Conservation (phyloP, 2,888 invertebrate genomes). For the Caenorhabditis virilis region DNA sequence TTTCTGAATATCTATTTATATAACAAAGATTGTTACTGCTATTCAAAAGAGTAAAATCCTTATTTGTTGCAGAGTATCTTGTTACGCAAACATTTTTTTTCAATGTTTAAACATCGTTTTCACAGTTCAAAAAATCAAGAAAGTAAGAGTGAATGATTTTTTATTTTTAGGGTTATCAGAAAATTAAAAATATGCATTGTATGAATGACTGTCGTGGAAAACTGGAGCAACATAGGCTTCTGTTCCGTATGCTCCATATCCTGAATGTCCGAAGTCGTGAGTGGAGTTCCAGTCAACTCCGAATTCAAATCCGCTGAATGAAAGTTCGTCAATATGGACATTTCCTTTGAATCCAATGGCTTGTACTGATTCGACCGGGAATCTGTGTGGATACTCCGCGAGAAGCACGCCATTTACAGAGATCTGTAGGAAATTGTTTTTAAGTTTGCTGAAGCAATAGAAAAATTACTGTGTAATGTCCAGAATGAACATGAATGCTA, state of each 20-base stretch:
- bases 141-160: too few relatives aligned
- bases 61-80: too few relatives aligned
- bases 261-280: slow-evolving; percentile 53
- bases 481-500: slow-evolving; percentile 43
- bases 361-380: slow-evolving; percentile 48
- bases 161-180: too few relatives aligned
- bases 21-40: too few relatives aligned
- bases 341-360: slow-evolving; percentile 51
- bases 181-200: slow-evolving; percentile 35
- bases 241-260: slow-evolving; percentile 53
- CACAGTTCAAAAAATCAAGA: too few relatives aligned
- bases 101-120: too few relatives aligned
- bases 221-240: slow-evolving; percentile 44
- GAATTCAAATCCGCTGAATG: slow-evolving; percentile 51
- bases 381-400: slow-evolving; percentile 50
- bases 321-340: slow-evolving; percentile 45
- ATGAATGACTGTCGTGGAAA: slow-evolving; percentile 36
- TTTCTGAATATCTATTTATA: too few relatives aligned
- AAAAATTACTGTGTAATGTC: slow-evolving; percentile 46
- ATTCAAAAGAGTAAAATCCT: too few relatives aligned
- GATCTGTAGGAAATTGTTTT: slow-evolving; percentile 34
- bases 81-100: too few relatives aligned
- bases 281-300: slow-evolving; percentile 26
- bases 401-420: slow-evolving; percentile 50
- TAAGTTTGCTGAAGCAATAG: neutral